A percentile compares a stretch with the other conserved stretches of the same genome.
phyloP scores from a whole-genome alignment of 1,140 invertebrate species.

The Caerostris extrusa region DNA sequence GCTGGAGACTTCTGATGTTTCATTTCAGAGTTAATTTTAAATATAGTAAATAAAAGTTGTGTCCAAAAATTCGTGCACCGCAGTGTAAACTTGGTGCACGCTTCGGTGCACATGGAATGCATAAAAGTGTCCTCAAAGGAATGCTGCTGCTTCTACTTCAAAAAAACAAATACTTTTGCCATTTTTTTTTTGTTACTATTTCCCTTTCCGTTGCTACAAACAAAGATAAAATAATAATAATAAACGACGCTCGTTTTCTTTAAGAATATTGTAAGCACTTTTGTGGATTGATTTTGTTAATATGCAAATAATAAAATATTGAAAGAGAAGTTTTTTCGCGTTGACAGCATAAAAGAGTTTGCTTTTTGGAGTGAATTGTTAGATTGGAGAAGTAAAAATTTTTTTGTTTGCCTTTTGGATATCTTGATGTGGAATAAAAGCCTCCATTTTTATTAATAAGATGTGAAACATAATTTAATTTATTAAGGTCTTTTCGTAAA shows the following conservation, averaged over 20 bases:
- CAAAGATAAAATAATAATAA: background rate
- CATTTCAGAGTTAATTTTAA: constrained; percentile 4
- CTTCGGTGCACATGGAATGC: constrained; percentile 30
- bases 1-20: background rate
- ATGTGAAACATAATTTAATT: background rate
- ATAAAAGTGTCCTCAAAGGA: constrained; percentile 37
- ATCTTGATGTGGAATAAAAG: background rate
- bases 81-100: constrained; percentile 7
- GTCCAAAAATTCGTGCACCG: background rate
- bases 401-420: background rate
- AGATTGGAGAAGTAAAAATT: background rate
- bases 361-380: background rate
- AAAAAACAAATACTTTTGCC: background rate
- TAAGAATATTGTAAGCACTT: constrained; percentile 24
- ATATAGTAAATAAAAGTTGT: constrained; percentile 50
- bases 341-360: constrained; percentile 31
- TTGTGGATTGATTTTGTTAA: constrained; percentile 36
- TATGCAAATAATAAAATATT: constrained; percentile 35
- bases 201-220: no score
- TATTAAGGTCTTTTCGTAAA: background rate
- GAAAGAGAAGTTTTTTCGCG: background rate
- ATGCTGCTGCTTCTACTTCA: background rate
- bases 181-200: no score
- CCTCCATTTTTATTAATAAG: background rate
- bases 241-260: constrained; percentile 11